Base-by-base conservation (phyloP, 2,888 invertebrate genomes). In the Oxystoma pomonae region DNA sequence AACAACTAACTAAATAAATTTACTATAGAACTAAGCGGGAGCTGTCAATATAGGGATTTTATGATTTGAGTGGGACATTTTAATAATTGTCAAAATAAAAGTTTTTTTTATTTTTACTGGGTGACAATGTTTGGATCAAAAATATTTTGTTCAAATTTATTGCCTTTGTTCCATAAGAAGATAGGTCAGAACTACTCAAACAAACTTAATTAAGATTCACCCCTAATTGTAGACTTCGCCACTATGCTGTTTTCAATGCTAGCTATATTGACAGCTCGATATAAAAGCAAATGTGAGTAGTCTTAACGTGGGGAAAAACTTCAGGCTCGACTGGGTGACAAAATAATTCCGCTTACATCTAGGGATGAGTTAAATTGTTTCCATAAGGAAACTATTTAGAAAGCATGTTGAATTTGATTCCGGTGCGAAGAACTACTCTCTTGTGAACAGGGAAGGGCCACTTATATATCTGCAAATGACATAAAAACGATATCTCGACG, bases 391-490 rank as follows among this genome's bases (percentile, higher is more conserved):
- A 35, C 5, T 35, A 35, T 7, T 3, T n/a, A 12, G 3, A 35
- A 35, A 35, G 3, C 35, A 12, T 35, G 35, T 35, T 35, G 5
- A 35, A 35, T 35, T 35, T 35, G 35, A 35, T 7, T 35, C 35
- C 12, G 35, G 35, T 35, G 35, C 35, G 35, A 35, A 35, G 35
- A 35, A 35, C 53, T 53, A 16, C 67, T 66, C 67, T 67, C 68
- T 65, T 66, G 69, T 67, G 63, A 69, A 68, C 68, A 66, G 66
- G 69, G 69, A 35, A 35, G 35, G 70, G 69, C 73, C 68, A 67
- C 65, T 67, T 71, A 74, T 74, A 76, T 75, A 76, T 78, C 77
- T 78, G 78, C 77, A 73, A 79, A 79, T 78, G 75, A 78, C 71
- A 76, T 70, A 78, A 75, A 73, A 74, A 76, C 76, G 75, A 77